Evolutionary conservation across 2,797 vertebrate genomes (phyloP).

Genomic region (Cercopithecus hamlyni): DNA sequence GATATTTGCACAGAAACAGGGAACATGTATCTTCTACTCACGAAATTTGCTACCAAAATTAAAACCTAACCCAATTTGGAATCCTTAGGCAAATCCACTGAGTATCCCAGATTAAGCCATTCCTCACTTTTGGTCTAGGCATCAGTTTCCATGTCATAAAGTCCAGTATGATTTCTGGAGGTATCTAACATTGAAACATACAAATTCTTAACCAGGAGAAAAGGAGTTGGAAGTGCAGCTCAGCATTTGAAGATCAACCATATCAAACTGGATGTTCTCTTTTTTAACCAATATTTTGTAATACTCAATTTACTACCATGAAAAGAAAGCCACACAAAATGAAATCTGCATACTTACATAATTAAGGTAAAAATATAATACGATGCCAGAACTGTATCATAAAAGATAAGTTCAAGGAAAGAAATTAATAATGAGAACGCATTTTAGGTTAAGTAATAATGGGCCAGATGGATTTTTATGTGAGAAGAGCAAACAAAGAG

Average conservation of each 20-base stretch:
- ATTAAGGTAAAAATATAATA: neutral
- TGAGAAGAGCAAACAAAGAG: neutral
- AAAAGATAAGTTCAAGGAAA: neutral
- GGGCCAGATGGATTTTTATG: neutral
- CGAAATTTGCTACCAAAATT: neutral
- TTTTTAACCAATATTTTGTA: slow-evolving; percentile 23
- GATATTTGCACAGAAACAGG: neutral
- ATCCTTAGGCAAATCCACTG: neutral
- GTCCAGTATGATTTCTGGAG: neutral
- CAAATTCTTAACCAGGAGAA: neutral
- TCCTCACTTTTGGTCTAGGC: neutral
- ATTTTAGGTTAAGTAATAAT: slow-evolving; percentile 10
- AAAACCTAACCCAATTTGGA: neutral
- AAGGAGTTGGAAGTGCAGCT: neutral
- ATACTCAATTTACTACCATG: neutral
- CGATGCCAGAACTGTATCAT: neutral
- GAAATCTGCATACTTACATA: neutral
- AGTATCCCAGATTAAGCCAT: neutral
- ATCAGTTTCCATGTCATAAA: neutral
- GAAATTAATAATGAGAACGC: neutral
- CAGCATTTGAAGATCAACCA: neutral
- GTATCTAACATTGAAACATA: neutral
- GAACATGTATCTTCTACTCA: neutral
- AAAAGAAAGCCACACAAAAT: neutral
- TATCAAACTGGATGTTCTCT: neutral